Conservation (phyloP, 2,888 invertebrate genomes). For the Lysandra coridon region DNA sequence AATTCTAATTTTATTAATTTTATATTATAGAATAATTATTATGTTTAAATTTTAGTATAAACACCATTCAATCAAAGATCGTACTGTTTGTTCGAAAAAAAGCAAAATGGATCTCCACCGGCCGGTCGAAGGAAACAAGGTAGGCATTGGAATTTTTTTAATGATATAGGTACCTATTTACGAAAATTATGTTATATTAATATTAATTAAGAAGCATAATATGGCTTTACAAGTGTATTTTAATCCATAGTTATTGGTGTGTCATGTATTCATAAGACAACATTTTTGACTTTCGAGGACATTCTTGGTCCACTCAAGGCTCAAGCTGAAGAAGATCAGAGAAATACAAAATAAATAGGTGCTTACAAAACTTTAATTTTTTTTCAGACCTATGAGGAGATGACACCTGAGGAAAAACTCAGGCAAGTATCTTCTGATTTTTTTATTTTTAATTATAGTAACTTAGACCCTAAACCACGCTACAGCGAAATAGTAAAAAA, state of each 20-base stretch:
- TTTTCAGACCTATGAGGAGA: conserved; percentile 85
- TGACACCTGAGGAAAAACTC: conserved; percentile 88
- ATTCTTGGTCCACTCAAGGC: not conserved
- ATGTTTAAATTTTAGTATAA: not conserved
- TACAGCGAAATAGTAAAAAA: too few relatives aligned
- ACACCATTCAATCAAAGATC: not conserved
- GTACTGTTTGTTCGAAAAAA: conserved; percentile 30
- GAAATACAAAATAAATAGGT: not conserved
- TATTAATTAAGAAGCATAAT: not conserved
- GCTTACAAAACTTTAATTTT: conserved; percentile 34
- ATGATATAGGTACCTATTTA: not conserved
- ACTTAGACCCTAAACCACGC: too few relatives aligned
- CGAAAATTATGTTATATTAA: not conserved
- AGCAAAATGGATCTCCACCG: conserved; percentile 70
- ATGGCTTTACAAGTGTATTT: too few relatives aligned
- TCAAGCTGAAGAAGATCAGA: not conserved
- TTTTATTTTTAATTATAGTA: not conserved
- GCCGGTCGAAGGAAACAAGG: conserved; percentile 75
- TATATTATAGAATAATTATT: not conserved
- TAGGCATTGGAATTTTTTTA: conserved; percentile 41
- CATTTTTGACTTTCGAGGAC: not conserved
- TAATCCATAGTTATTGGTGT: not conserved
- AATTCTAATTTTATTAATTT: conserved; percentile 18
- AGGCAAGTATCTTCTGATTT: conserved; percentile 73
- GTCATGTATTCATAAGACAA: not conserved